These are phyloP conservation scores for Rutilus rutilus DNA, from an alignment of 2,113 vertebrate genomes.

Conservation along the genomic window DNA sequence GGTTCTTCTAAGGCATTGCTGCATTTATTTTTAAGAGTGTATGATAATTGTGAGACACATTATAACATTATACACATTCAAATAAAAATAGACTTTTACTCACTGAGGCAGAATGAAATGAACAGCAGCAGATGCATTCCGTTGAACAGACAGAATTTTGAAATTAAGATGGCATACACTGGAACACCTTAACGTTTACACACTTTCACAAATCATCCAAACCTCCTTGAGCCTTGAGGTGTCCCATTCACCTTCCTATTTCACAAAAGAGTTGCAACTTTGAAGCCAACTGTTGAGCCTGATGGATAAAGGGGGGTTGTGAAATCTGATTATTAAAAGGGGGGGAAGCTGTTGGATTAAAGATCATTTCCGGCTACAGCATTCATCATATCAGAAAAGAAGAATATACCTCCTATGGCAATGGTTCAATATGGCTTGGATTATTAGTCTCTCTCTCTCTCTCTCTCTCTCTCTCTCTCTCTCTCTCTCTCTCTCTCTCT, in stretches of 20 bases:
- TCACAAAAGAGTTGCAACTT: conserved; percentile 14
- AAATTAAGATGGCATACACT: conserved; percentile 1
- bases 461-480: conserved; percentile 9
- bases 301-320: conserved; percentile 18
- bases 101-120: conserved; percentile 53
- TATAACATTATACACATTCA: not conserved
- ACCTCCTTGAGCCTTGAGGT: not conserved
- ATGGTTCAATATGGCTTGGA: not conserved
- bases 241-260: not conserved
- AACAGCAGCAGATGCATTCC: conserved; percentile 48
- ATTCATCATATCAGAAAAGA: conserved; percentile 24
- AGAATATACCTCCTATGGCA: not conserved
- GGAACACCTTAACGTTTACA: not conserved
- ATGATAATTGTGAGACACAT: not conserved
- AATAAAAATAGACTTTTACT: conserved; percentile 32
- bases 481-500: not conserved
- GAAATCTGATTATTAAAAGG: conserved; percentile 44
- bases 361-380: conserved; percentile 20
- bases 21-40: no score
- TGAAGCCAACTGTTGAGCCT: not conserved
- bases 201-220: not conserved
- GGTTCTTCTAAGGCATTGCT: no score
- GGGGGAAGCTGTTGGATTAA: conserved; percentile 50
- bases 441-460: conserved; percentile 9
- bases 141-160: conserved; percentile 23